Conservation (phyloP, 2,113 vertebrate genomes). For the Lamprologus speciosus region DNA sequence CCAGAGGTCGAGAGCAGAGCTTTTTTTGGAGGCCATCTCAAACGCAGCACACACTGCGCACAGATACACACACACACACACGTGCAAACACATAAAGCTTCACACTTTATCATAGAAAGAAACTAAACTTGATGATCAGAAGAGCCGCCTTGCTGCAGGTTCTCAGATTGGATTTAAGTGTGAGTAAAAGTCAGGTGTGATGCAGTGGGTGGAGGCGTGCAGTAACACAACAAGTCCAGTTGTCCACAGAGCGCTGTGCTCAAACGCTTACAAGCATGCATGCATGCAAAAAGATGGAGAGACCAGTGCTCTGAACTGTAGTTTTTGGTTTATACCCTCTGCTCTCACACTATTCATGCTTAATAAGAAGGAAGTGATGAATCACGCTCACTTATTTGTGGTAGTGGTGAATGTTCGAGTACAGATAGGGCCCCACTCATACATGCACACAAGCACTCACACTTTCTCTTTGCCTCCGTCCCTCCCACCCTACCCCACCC, state of each 20-base stretch:
- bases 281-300: not conserved
- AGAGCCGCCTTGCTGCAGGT: not conserved
- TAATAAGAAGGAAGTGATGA: conserved; percentile 68
- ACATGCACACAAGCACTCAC: not conserved
- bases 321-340: conserved; percentile 33
- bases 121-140: not conserved
- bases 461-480: not conserved
- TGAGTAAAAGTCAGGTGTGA: not conserved
- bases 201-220: not conserved
- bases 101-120: not conserved
- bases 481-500: not conserved
- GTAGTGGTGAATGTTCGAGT: conserved; percentile 41
- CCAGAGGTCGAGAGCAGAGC: conserved; percentile 61
- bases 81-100: not conserved
- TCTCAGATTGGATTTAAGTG: not conserved
- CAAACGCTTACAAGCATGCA: not conserved
- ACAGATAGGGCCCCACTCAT: conserved; percentile 23
- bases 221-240: not conserved
- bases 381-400: conserved; percentile 60
- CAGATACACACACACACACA: not conserved
- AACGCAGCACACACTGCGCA: not conserved
- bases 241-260: not conserved
- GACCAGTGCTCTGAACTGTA: conserved; percentile 6
- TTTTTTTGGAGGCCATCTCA: not conserved
- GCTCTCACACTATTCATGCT: conserved; percentile 40